A percentile compares a stretch with the other conserved stretches of the same genome.
Conservation (phyloP, 1,140 invertebrate species). For the Episyrphus balteatus region DNA sequence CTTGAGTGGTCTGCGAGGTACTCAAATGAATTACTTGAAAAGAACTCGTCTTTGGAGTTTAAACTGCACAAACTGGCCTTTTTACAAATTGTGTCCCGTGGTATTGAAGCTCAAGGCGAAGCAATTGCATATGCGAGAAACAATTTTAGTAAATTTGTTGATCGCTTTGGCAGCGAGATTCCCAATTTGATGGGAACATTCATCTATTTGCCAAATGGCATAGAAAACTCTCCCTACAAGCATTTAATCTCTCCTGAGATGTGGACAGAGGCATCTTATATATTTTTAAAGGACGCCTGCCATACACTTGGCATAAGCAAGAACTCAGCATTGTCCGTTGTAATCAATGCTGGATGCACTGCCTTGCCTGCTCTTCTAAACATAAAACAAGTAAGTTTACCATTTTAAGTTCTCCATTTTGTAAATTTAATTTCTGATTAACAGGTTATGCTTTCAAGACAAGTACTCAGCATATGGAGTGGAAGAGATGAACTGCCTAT, state of each 20-base stretch:
- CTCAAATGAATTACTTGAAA: conserved; percentile 47
- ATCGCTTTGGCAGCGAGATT: conserved; percentile 73
- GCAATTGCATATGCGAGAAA: conserved; percentile 80
- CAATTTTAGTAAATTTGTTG: conserved; percentile 75
- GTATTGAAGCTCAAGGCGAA: conserved; percentile 25
- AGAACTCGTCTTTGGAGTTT: conserved; percentile 73
- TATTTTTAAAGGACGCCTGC: conserved; percentile 89
- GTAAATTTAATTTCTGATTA: too few relatives aligned
- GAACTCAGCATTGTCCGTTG: conserved; percentile 53
- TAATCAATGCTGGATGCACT: conserved; percentile 82
- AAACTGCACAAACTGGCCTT: conserved; percentile 60
- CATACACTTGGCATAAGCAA: conserved; percentile 79
- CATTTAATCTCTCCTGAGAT: conserved; percentile 64
- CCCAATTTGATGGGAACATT: conserved; percentile 83
- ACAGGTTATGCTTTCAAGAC: conserved; percentile 76
- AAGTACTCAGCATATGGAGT: conserved; percentile 89
- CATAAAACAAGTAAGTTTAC: conserved; percentile 66
- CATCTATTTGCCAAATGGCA: conserved; percentile 67
- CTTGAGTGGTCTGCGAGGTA: conserved; percentile 62
- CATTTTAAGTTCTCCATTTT: too few relatives aligned
- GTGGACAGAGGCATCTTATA: conserved; percentile 77
- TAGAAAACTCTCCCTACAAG: conserved; percentile 71
- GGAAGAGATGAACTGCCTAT: conserved; percentile 94
- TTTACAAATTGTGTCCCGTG: conserved; percentile 35
- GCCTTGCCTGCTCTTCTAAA: conserved; percentile 89